These are phyloP conservation scores for Bos javanicus DNA, from an alignment of 2,113 vertebrate species.

Conservation along the genomic window DNA sequence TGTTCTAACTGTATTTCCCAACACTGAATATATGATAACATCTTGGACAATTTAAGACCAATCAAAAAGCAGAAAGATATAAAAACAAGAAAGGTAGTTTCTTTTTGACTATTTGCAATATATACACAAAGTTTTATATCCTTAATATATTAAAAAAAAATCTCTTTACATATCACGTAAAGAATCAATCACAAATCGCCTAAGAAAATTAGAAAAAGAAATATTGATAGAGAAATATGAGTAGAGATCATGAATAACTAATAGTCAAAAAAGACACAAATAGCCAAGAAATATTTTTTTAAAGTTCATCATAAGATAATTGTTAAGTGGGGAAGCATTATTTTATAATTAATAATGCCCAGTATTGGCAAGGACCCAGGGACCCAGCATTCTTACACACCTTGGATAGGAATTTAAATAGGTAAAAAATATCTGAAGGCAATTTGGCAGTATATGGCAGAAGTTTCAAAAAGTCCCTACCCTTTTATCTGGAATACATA, in stretches of 20 bases:
- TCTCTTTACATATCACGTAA: neutral
- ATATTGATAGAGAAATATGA: constrained; percentile 8
- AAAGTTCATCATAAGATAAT: neutral
- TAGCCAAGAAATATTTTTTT: neutral
- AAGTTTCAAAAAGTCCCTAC: neutral
- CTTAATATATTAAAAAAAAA: neutral
- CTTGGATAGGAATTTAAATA: neutral
- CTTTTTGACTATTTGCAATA: neutral
- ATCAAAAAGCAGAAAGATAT: constrained; percentile 19
- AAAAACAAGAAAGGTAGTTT: neutral
- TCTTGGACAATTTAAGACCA: constrained; percentile 21
- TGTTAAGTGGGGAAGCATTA: neutral
- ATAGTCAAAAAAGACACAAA: constrained; percentile 23
- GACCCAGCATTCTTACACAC: neutral
- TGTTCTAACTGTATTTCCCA: neutral
- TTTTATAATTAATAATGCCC: neutral
- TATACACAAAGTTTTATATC: neutral
- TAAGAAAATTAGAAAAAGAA: constrained; percentile 36
- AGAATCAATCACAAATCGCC: neutral
- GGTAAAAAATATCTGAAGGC: neutral
- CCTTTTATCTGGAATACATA: constrained; percentile 16
- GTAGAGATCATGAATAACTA: neutral
- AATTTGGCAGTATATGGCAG: neutral
- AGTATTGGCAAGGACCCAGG: neutral
- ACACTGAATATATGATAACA: neutral